Percentiles rank a stretch among this genome's conserved stretches.
Evolutionary conservation across 2,888 invertebrate species (phyloP).

Genomic region (Crioceris asparagi): DNA sequence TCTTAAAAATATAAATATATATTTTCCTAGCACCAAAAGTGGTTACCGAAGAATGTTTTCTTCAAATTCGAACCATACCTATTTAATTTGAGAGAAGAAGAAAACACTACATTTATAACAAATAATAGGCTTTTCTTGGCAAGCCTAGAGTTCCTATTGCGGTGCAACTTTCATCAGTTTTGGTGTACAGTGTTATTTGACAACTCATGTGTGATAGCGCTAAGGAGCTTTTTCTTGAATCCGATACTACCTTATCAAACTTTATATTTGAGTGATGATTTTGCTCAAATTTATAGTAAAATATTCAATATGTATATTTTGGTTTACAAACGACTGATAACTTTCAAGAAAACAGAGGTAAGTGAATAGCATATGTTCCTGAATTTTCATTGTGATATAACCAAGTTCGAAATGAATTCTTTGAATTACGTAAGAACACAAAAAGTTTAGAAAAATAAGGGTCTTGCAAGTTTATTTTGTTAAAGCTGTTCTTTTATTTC

Average conservation of each 20-base stretch:
- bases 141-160: slow-evolving; percentile 29
- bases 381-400: background rate
- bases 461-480: background rate
- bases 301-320: slow-evolving; percentile 57
- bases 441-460: background rate
- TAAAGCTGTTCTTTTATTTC: slow-evolving; percentile 14
- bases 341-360: slow-evolving; percentile 67
- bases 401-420: too few relatives aligned
- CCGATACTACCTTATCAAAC: slow-evolving; percentile 35
- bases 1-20: too few relatives aligned
- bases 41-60: slow-evolving; percentile 28
- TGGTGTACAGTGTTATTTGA: slow-evolving; percentile 35
- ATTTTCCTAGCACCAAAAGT: slow-evolving; percentile 23
- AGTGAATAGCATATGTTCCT: slow-evolving; percentile 9
- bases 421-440: slow-evolving; percentile 1
- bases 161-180: slow-evolving; percentile 35
- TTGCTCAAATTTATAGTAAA: slow-evolving; percentile 43
- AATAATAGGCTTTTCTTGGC: slow-evolving; percentile 29
- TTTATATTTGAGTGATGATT: slow-evolving; percentile 34
- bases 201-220: slow-evolving; percentile 22
- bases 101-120: slow-evolving; percentile 26
- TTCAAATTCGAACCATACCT: slow-evolving; percentile 29
- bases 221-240: slow-evolving; percentile 31
- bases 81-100: slow-evolving; percentile 23
- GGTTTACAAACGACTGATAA: slow-evolving; percentile 65